Base-by-base conservation (phyloP, 2,113 vertebrate genomes). In the Myiozetetes cayanensis region DNA sequence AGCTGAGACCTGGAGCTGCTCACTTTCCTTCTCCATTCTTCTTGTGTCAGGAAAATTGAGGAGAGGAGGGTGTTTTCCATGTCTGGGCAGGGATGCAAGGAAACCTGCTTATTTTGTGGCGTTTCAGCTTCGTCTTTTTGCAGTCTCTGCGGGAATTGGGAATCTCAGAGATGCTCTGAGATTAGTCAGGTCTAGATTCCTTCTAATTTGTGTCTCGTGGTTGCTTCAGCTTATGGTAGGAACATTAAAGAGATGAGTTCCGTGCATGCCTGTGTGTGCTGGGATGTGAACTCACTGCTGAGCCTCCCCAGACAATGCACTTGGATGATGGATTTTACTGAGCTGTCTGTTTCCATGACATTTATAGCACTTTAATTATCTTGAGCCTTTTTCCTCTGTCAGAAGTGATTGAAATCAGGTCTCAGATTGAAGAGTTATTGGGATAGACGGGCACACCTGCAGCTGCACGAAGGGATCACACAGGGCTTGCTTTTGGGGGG, bases 41-140 rank as follows among this genome's bases (percentile, higher is more conserved):
- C 61, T 43, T 3, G 20, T 22, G 14, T 67, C 23, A 75, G 65
- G 72, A 77, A 88, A 71, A 56, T 5, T 44, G 71, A 91, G 84
- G 43, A 68, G 66, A 41, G 14, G 0, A 16, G 37, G 23, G 8
- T 33, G 56, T 75, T 88, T 87, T 53, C 83, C 67, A 7, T 4
- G 33, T 72, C 9, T 46, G 68, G 87, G 56, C 78, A 90, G 19
- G 66, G 76, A 53, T 6, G 24, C 9, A 49, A 65, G 37, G 66
- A 16, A 1, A 89, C 41, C 24, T 21, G n/a, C 92, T 94, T 70
- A 90, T 95, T 94, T 95, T 85, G 89, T 74, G 93, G 93, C 91
- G 78, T 39, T 89, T 73, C 35, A 8, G 63, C 87, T 91, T 93
- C 43, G 2, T 82, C n/a, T 67, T 82, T 90, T 82, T 72, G 47